These are phyloP conservation scores for Planococcus citri DNA, from an alignment of 1,140 invertebrate species.

Conservation along the genomic window DNA sequence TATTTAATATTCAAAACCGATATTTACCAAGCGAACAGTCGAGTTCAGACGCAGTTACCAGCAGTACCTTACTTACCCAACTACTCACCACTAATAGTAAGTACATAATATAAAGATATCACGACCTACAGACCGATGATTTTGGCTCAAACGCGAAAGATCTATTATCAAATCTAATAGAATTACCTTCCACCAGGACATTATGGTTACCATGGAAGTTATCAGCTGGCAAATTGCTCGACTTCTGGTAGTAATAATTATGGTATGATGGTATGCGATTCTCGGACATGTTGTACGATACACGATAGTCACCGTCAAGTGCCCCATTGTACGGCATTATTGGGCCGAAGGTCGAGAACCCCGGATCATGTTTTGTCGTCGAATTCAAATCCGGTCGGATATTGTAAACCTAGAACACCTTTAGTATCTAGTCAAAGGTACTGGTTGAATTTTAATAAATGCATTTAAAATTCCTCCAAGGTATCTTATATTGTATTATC, in stretches of 20 bases:
- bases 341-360: constrained; percentile 22
- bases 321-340: neutral
- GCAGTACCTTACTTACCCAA: neutral
- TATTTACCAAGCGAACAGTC: neutral
- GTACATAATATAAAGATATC: neutral
- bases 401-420: constrained; percentile 24
- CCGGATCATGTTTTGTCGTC: constrained; percentile 25
- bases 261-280: neutral
- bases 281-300: neutral
- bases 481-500: too few relatives aligned
- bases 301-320: neutral
- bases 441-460: too few relatives aligned
- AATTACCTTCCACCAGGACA: neutral
- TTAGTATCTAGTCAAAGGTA: constrained; percentile 26
- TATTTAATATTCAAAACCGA: neutral
- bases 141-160: too few relatives aligned
- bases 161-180: neutral
- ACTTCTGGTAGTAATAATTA: neutral
- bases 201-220: neutral
- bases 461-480: too few relatives aligned
- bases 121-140: neutral
- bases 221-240: neutral
- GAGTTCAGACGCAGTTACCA: neutral
- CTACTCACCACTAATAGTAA: neutral
- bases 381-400: constrained; percentile 24